Conservation (phyloP, 2,888 invertebrate genomes). For the Buathra laborator region DNA sequence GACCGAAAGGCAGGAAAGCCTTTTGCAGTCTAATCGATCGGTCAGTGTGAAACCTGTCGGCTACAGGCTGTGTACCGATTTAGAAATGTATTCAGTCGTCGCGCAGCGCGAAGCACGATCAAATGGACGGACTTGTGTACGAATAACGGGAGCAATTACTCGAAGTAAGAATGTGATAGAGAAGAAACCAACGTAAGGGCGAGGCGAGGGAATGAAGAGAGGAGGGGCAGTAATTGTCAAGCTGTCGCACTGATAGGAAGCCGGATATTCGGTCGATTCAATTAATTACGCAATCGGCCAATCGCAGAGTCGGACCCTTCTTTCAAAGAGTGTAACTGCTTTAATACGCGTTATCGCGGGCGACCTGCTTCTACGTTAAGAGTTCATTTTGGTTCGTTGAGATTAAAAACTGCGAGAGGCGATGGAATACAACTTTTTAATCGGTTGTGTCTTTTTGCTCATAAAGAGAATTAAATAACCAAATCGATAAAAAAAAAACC, state of each 20-base stretch:
- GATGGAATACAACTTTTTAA: neutral
- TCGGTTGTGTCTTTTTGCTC: neutral
- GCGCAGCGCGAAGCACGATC: neutral
- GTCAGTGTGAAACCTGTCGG: neutral
- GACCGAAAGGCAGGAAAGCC: neutral
- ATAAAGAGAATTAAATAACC: no score
- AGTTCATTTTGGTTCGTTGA: neutral
- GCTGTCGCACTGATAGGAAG: slow-evolving; percentile 10
- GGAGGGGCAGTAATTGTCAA: slow-evolving; percentile 21
- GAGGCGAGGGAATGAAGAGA: neutral
- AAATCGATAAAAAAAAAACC: neutral
- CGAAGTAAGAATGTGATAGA: neutral
- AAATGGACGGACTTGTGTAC: neutral
- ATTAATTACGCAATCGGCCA: slow-evolving; percentile 26
- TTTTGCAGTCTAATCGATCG: neutral
- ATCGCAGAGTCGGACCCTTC: neutral
- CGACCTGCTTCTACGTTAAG: neutral
- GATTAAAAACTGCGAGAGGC: neutral
- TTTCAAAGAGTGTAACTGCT: neutral
- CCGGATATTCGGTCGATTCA: slow-evolving; percentile 13
- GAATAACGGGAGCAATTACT: neutral
- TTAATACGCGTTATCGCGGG: neutral
- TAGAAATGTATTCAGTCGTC: neutral
- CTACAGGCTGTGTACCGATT: neutral
- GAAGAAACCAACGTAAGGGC: neutral